Base-by-base conservation (phyloP, 2,888 invertebrate species). In the Archips xylosteana region DNA sequence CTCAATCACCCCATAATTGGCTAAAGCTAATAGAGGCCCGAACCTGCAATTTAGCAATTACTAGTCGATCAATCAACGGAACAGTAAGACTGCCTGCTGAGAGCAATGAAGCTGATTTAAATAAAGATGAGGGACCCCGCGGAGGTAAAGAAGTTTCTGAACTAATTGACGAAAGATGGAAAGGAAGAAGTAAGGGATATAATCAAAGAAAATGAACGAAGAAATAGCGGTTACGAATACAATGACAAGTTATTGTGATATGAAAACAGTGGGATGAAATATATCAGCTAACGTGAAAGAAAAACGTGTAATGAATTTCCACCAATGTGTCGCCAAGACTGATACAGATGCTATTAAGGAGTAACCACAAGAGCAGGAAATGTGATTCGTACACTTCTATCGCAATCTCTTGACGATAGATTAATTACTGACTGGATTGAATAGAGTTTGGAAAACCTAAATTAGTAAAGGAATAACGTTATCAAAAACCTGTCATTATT, bases 1-100 rank as follows among this genome's bases (percentile, higher is more conserved):
- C 64, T 74, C 74, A 74, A 74, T 74, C 68, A 74, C 45, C 65
- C 69, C 32, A 51, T 70, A 74, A 70, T 65, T 70, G 65, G 66
- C 60, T 42, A 12, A 42, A 65, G 74, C 45, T 36, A 68, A 67
- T 65, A 71, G 70, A 59, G 42, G 47, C 64, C 66, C 15, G 65
- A 51, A 65, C 67, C 54, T 67, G 62, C 64, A 74, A 74, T 74
- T 74, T 69, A 54, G 34, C 74, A 74, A 74, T 74, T 74, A 70
- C 60, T n/a, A 9, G n/a, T 45, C 47, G 39, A 70, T 64, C 74
- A 39, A 74, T 74, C 69, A 72, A 42, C 57, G 32, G 64, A 47
- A 15, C 39, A n/a, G 34, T n/a, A 9, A 51, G 39, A 51, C 51
- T 42, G 60, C 69, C 69, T 67, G 73, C 59, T 9, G 73, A 23